Evolutionary conservation across 2,888 invertebrate species (phyloP), one percentile per base, ranked within the genome.

Genomic region (Hirtodrosophila duncani): DNA sequence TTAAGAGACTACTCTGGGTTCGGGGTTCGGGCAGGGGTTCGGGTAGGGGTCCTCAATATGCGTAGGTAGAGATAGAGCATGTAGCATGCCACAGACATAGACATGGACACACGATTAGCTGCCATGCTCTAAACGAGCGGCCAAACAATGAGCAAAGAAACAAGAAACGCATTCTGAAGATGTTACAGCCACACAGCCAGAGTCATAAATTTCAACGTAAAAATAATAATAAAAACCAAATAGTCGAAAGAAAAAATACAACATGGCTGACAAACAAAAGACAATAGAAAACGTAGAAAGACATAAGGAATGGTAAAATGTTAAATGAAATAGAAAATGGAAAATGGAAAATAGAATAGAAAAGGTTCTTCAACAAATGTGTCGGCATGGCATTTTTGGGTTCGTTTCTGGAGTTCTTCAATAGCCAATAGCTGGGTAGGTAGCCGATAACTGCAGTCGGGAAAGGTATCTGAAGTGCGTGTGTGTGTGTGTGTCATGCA

Each of bases 201-300:
- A 80, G 70, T 72, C 71, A 72, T 72, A 72, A 72, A 72, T 80
- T 80, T 71, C 36, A 68, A 64, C 58, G 36, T 29, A 49, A 71
- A 63, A 60, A 58, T 65, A 50, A 69, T 65, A 68, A 80, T 80
- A 80, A 80, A 80, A 80, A 71, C 72, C 78, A 72, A 72, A 72
- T 75, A 72, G 71, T 74, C 70, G 58, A 50, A 60, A 75, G 58
- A 50, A 60, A 75, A 67, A 58, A 44, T 45, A 36, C 6, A 8
- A 14, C 39, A 51, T 39, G 18, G 38, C 20, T 6, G 44, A 52
- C 45, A 59, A 53, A 42, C 61, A 42, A 60, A 53, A 61, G 59
- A 46, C 51, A 41, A 41, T 33, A 29, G 42, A 52, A 14, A 31
- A 37, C 55, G 20, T n/a, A 17, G 29, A 45, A 16, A 24, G 26